Base-by-base conservation (phyloP, 1,140 invertebrate species). In the Trissolcus basalis region DNA sequence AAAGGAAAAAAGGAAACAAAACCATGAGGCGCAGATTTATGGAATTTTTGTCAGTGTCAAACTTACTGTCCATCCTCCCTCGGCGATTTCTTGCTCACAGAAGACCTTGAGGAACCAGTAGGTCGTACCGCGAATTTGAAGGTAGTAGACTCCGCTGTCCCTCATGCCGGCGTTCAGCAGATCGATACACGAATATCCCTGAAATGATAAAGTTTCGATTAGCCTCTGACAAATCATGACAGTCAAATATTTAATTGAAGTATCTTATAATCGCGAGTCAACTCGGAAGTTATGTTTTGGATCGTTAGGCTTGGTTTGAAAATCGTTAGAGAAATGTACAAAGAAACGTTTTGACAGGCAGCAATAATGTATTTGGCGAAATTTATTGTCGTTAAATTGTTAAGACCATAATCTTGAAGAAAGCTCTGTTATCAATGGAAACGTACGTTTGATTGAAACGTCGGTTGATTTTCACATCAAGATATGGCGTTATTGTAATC, bases 21-120 rank as follows among this genome's bases (percentile, higher is more conserved):
- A 39, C 9, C 36, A 39, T 11, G 1, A 39, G 36, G 9, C 9
- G 9, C 36, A 9, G 9, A 39, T 56, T 32, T 12, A 33, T 60
- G 54, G 51, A 60, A 63, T 7, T 36, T 7, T 15, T 27, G 19
- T 27, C 6, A 59, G 56, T 8, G 47, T 39, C 14, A 60, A 76
- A 90, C 90, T 93, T 90, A 98, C 95, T 83, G 96, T 97, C 96
- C 96, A 98, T 54, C 97, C 97, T 8, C 96, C 96, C 76, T 96
- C 95, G 43, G 95, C 92, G 12, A 94, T 91, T 81, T 96, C 94
- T 89, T 97, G 96, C 82, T 98, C 95, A 85, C 96, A 98, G 84
- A 91, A 96, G 5, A 97, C 96, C 82, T 95, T 95, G 32, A 97
- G 89, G 88, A 96, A 97, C 94, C 95, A 97, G 85, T 96, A 96